phyloP scores from a whole-genome alignment of 2,888 invertebrate genomes.

The Andrena flavipes region DNA sequence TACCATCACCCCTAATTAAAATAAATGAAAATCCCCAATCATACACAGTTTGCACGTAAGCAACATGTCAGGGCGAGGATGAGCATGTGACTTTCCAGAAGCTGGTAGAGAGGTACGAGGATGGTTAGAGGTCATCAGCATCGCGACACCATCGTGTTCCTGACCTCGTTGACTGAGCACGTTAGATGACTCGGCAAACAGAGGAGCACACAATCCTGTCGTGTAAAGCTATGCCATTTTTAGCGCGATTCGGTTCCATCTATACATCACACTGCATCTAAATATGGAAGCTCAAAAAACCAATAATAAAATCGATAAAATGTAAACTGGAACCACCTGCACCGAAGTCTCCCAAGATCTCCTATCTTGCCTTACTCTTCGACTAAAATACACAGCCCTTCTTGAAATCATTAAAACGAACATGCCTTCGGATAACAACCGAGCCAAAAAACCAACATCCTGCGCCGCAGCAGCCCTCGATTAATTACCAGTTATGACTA shows the following conservation, averaged over 20 bases:
- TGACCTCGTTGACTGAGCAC: conserved; percentile 76
- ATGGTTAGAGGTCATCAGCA: conserved; percentile 76
- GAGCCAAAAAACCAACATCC: neutral
- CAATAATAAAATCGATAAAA: too few species aligned
- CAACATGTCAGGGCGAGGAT: conserved; percentile 36
- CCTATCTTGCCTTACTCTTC: too few species aligned
- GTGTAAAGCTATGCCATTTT: conserved; percentile 45
- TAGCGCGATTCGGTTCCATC: conserved; percentile 43
- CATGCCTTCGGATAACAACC: neutral
- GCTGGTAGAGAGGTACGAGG: conserved; percentile 62
- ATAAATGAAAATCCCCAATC: conserved; percentile 2
- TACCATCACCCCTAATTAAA: neutral
- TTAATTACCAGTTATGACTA: conserved; percentile 40
- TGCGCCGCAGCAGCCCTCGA: neutral
- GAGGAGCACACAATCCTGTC: conserved; percentile 41
- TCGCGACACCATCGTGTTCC: conserved; percentile 80
- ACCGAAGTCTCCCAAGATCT: too few species aligned
- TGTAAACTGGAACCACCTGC: too few species aligned
- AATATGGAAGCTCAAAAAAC: too few species aligned
- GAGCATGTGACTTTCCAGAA: conserved; percentile 65
- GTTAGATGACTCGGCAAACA: conserved; percentile 77
- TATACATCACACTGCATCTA: conserved; percentile 4
- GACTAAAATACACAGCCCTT: too few species aligned
- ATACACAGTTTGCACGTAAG: conserved; percentile 37
- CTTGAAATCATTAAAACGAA: too few species aligned